Percentiles rank a stretch among this genome's conserved stretches.
These are phyloP conservation scores for Lepidostoma basale DNA, from an alignment of 1,140 invertebrate species.

Conservation along the genomic window DNA sequence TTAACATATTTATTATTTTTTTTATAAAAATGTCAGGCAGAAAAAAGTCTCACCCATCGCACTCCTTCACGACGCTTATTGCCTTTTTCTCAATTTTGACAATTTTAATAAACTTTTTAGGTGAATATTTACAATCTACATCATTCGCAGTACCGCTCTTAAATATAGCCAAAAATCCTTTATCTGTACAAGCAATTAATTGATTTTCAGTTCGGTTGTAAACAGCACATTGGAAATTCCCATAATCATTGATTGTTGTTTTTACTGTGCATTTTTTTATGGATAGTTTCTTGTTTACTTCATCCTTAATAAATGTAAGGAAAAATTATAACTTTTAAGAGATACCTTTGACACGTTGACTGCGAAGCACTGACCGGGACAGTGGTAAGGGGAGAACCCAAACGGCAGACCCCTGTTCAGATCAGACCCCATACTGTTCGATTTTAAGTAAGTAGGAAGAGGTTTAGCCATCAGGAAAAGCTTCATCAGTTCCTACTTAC, in stretches of 20 bases:
- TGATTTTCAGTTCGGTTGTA: neutral
- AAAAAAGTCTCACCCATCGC: constrained; percentile 12
- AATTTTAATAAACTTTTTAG: constrained; percentile 21
- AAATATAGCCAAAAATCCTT: constrained; percentile 21
- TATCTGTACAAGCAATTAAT: constrained; percentile 23
- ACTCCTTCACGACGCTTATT: constrained; percentile 16
- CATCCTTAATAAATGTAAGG: constrained; percentile 21
- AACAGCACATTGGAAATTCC: constrained; percentile 12
- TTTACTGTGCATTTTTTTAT: neutral
- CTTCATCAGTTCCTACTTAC: no score
- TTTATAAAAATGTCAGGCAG: neutral
- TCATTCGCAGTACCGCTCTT: neutral
- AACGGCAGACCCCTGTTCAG: no score
- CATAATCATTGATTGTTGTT: constrained; percentile 9
- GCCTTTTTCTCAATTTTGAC: constrained; percentile 16
- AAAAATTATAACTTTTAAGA: neutral
- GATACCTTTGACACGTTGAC: neutral
- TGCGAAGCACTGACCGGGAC: no score
- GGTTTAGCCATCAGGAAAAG: no score
- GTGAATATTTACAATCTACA: neutral
- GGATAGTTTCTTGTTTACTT: neutral
- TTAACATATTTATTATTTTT: neutral
- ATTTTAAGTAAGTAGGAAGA: no score
- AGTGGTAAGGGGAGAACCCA: no score
- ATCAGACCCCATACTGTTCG: no score